Conservation (phyloP, 2,113 vertebrate species). For the Setophaga petechia region DNA sequence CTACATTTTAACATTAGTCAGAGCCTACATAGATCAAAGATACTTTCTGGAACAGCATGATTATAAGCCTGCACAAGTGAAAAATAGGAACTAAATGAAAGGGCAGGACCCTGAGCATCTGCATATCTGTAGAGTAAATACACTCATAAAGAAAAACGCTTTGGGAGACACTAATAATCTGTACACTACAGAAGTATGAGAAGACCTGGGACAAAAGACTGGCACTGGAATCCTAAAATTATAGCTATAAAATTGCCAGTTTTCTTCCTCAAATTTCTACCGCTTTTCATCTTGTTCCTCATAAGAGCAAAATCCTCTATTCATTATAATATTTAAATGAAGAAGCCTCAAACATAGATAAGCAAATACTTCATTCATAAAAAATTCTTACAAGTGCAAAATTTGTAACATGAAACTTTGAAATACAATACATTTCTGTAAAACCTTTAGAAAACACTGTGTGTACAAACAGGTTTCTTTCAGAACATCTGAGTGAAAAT, state of each 20-base stretch:
- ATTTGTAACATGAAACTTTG: background rate
- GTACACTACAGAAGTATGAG: background rate
- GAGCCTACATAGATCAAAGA: constrained; percentile 12
- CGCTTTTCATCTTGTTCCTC: background rate
- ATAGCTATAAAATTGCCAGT: background rate
- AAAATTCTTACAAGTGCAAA: background rate
- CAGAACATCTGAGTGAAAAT: background rate
- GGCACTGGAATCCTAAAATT: constrained; percentile 21
- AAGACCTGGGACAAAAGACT: constrained; percentile 12
- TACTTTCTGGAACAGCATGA: background rate
- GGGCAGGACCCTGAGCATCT: constrained; percentile 17
- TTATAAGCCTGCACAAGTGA: constrained; percentile 5
- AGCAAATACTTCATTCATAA: background rate
- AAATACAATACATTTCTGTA: background rate
- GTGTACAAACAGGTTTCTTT: background rate
- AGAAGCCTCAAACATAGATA: background rate
- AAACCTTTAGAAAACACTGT: background rate
- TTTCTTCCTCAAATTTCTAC: constrained; percentile 13
- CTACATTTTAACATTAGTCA: background rate
- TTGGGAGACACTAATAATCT: constrained; percentile 48
- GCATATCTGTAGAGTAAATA: constrained; percentile 52
- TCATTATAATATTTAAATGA: background rate
- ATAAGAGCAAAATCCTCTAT: background rate
- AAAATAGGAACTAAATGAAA: constrained; percentile 30
- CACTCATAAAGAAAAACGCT: background rate